Conservation (phyloP, 2,113 vertebrate genomes). For the Girardinichthys multiradiatus region DNA sequence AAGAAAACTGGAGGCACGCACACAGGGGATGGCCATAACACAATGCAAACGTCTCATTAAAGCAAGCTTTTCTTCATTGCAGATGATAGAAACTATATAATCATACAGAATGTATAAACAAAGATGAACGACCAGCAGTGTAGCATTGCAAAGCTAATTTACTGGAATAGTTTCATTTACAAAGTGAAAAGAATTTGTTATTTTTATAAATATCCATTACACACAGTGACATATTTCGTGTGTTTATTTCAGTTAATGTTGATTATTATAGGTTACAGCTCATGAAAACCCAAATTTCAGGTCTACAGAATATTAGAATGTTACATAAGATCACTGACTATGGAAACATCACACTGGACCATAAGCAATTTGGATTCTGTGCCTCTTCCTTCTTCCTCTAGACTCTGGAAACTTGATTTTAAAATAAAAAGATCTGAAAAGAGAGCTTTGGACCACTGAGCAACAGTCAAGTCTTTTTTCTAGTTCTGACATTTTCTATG, state of each 20-base stretch:
- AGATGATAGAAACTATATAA: slow-evolving; percentile 7
- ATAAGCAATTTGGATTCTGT: neutral
- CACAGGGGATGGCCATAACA: slow-evolving; percentile 60
- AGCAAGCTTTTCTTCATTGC: slow-evolving; percentile 55
- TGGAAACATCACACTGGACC: neutral
- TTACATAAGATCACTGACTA: neutral
- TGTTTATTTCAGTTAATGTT: too few species aligned
- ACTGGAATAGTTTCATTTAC: too few species aligned
- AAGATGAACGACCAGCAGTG: slow-evolving; percentile 3
- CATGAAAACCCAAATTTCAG: too few species aligned
- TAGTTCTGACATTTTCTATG: neutral
- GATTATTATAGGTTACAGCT: too few species aligned
- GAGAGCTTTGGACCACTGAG: neutral
- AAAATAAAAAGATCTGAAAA: neutral
- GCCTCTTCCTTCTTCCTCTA: neutral
- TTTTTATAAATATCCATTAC: too few species aligned
- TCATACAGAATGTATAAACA: slow-evolving; percentile 8
- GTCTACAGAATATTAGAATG: too few species aligned
- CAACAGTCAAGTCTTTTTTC: neutral
- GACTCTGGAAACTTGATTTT: neutral
- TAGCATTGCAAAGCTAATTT: too few species aligned
- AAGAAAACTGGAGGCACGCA: slow-evolving; percentile 66
- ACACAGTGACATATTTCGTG: too few species aligned
- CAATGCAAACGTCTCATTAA: slow-evolving; percentile 74
- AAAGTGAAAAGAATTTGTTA: too few species aligned